Base-by-base conservation (phyloP, 2,797 vertebrate genomes). In the Neosilurus mollespiculum region DNA sequence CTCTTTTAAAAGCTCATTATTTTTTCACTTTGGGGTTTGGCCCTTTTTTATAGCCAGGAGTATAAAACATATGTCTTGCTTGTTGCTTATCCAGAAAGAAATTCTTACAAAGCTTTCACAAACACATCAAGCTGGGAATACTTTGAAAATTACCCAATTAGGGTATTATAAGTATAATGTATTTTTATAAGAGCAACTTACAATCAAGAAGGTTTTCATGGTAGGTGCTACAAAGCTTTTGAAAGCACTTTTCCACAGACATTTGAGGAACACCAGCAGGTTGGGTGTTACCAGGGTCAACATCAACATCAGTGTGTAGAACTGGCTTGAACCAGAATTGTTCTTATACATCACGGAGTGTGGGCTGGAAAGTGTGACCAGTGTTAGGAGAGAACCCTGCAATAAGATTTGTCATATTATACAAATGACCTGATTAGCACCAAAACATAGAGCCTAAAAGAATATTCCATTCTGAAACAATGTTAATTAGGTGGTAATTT, bases 171-270 rank as follows among this genome's bases (percentile, higher is more conserved):
- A 54, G 43, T 83, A 43, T 10, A 22, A 9, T 61, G 4, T 43
- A 75, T 61, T 53, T 79, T 64, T 20, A 54, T 53, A 26, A 26
- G 16, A 11, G 81, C 2, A 75, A 89, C 94, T 30, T 90, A 96
- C 95, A 30, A 90, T 85, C 14, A 51, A 78, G 92, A 95, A 84
- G 56, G 88, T 95, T 88, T 61, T 93, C 85, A 92, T 64, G 75
- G 93, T 92, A 61, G 94, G 94, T 0, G 76, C 0, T 3, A 93
- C 89, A 67, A 93, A 95, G 85, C 86, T 94, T 89, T 93, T 95
- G 91, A 96, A 96, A 76, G 91, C 83, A 89, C 92, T 93, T 34
- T 92, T 94, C 95, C 95, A 96, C 59, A 95, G 85, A 0, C 93
- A 94, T 88, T 96, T 96, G 0, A 94, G 3, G 66, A 96, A 95